Conservation (phyloP, 2,113 vertebrate genomes). For the Zosterops lateralis region DNA sequence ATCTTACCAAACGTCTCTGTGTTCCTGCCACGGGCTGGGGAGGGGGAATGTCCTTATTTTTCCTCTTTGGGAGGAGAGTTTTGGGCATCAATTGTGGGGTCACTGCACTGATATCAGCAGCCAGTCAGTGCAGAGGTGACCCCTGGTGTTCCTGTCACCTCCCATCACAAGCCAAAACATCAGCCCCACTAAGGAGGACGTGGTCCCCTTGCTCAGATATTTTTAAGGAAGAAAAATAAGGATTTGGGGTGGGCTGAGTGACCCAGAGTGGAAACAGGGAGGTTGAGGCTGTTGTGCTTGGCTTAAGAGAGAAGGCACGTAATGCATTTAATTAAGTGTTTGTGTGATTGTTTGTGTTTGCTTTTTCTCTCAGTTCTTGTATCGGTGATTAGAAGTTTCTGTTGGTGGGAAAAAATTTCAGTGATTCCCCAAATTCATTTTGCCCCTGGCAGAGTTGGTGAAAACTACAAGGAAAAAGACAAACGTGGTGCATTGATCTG, state of each 20-base stretch:
- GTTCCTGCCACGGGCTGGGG: background rate
- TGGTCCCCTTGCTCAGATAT: background rate
- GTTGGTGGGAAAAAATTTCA: background rate
- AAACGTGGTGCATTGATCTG: background rate
- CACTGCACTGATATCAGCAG: background rate
- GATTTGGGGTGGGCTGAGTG: background rate
- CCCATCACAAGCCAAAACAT: background rate
- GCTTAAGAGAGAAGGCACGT: fast-evolving
- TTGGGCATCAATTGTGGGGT: background rate
- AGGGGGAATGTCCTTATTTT: background rate
- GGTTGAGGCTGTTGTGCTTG: background rate
- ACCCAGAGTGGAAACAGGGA: background rate
- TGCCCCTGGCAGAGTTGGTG: background rate
- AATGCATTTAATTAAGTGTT: background rate
- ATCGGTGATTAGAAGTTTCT: background rate
- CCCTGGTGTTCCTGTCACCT: background rate
- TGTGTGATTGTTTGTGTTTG: background rate
- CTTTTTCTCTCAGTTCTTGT: background rate
- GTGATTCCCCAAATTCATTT: background rate
- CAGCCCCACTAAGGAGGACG: background rate
- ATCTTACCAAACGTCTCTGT: background rate
- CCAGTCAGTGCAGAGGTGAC: background rate
- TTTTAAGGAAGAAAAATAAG: background rate
- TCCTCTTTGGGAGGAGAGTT: background rate
- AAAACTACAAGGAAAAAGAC: background rate